phyloP scores from a whole-genome alignment of 2,113 vertebrate species.

The Indicator indicator region DNA sequence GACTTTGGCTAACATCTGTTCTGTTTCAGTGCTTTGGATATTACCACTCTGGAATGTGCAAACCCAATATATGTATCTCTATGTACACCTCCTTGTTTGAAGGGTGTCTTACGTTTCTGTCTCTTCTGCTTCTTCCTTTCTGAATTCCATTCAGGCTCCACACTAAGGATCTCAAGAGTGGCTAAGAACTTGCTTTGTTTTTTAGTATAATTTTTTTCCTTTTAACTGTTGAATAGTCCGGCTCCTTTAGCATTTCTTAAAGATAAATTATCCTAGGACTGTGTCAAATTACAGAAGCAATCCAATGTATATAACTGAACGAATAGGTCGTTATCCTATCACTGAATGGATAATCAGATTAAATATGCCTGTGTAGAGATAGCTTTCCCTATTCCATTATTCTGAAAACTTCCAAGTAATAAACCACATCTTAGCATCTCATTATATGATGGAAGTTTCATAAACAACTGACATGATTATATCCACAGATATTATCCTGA shows the following conservation, averaged over 20 bases:
- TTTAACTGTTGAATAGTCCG: background rate
- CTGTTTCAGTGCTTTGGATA: background rate
- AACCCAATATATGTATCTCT: background rate
- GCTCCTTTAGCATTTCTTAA: background rate
- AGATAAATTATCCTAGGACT: background rate
- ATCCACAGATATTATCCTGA: background rate
- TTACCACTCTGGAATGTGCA: background rate
- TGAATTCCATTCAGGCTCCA: background rate
- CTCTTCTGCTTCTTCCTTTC: background rate
- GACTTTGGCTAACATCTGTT: background rate
- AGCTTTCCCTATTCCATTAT: background rate
- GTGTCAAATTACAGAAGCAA: slow-evolving; percentile 15
- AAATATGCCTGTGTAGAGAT: background rate
- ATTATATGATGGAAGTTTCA: background rate
- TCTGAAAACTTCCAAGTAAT: background rate
- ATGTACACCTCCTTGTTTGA: background rate
- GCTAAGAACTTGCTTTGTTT: background rate
- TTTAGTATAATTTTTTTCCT: background rate
- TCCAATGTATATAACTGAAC: background rate
- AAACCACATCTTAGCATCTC: background rate
- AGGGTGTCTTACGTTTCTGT: background rate
- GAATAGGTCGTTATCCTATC: background rate
- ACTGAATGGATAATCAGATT: background rate
- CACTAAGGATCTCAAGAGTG: background rate
- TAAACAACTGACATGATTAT: background rate